A percentile compares a stretch with the other conserved stretches of the same genome.
Evolutionary conservation across 1,140 invertebrate genomes (phyloP).

Genomic region (Melanaphis sacchari): DNA sequence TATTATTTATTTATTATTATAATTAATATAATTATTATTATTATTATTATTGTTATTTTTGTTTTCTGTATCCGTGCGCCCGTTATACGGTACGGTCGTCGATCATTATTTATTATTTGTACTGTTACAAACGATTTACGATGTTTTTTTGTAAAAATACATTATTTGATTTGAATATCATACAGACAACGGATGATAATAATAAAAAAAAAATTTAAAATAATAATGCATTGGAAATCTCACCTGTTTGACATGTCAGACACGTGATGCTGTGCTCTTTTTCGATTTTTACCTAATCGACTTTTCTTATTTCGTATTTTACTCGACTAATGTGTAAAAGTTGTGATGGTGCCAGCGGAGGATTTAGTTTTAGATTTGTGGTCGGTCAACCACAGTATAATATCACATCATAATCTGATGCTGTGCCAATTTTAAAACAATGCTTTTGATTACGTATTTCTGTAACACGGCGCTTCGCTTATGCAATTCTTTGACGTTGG

Average conservation of each 20-base stretch:
- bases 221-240: neutral
- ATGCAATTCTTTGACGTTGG: conserved; percentile 19
- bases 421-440: neutral
- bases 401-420: neutral
- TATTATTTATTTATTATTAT: conserved; percentile 19
- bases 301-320: neutral
- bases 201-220: neutral
- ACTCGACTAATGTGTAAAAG: neutral
- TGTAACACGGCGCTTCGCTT: conserved; percentile 31
- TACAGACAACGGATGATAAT: neutral
- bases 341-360: neutral
- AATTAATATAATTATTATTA: neutral
- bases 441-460: neutral
- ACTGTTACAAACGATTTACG: neutral
- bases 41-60: neutral
- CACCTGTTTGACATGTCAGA: neutral
- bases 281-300: neutral
- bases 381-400: neutral
- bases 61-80: neutral
- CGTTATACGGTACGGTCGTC: too few relatives aligned
- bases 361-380: neutral
- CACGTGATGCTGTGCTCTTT: neutral
- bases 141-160: conserved; percentile 33
- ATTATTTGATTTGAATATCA: neutral
- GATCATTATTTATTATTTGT: neutral